phyloP scores from a whole-genome alignment of 2,113 vertebrate species.

The Chamaea fasciata region DNA sequence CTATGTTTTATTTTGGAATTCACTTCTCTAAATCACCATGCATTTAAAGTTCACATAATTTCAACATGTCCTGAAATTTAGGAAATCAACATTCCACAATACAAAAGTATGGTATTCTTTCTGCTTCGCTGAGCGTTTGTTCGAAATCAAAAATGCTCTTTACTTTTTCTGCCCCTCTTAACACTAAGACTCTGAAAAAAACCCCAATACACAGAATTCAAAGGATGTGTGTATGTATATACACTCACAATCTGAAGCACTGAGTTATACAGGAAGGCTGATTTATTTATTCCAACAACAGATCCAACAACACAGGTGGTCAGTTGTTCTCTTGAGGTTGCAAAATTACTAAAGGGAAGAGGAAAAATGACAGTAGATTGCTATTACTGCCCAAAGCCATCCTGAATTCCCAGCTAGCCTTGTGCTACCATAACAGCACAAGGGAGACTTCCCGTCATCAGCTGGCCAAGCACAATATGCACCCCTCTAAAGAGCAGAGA shows the following conservation, averaged over 20 bases:
- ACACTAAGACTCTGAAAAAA: not conserved
- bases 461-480: not conserved
- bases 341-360: not conserved
- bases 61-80: not conserved
- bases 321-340: not conserved
- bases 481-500: not conserved
- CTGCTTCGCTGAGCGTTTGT: not conserved
- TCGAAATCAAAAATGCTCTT: not conserved
- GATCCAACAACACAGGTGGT: not conserved
- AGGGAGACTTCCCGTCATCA: not conserved
- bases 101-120: not conserved
- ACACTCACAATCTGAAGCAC: not conserved
- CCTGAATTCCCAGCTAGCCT: not conserved
- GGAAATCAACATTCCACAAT: not conserved
- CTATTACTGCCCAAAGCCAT: not conserved
- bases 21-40: not conserved
- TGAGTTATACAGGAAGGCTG: not conserved
- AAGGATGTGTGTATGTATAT: too few relatives aligned
- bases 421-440: accelerated
- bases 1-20: not conserved
- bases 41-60: not conserved
- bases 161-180: not conserved
- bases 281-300: not conserved
- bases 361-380: not conserved
- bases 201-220: not conserved